Conservation (phyloP, 2,113 vertebrate species). For the Callocephalon fimbriatum region DNA sequence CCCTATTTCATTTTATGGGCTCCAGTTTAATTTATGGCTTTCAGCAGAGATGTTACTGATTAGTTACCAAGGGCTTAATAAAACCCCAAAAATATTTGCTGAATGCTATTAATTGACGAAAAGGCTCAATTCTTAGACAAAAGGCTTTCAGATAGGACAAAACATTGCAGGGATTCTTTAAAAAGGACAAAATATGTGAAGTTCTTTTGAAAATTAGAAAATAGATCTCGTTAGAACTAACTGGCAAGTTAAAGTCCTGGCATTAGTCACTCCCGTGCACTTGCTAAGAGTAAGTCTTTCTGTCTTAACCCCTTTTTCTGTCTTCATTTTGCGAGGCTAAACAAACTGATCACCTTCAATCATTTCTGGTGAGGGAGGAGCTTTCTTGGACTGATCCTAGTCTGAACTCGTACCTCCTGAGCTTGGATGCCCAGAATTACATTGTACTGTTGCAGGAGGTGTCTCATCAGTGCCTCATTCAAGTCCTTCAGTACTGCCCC, state of each 20-base stretch:
- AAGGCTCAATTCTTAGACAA: not conserved
- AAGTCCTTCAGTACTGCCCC: not conserved
- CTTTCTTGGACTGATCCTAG: not conserved
- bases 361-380: not conserved
- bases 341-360: not conserved
- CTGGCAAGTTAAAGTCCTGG: not conserved
- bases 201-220: not conserved
- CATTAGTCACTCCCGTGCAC: not conserved
- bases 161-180: not conserved
- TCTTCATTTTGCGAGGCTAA: not conserved
- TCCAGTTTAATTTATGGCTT: not conserved
- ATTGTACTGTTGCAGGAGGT: not conserved
- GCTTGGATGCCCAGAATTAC: not conserved
- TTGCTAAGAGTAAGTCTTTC: not conserved
- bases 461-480: not conserved
- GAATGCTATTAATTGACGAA: not conserved
- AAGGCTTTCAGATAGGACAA: not conserved
- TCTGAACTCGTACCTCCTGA: not conserved
- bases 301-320: not conserved
- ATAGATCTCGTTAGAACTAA: not conserved
- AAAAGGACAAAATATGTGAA: not conserved
- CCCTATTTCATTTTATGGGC: not conserved
- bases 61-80: not conserved
- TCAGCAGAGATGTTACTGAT: not conserved
- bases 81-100: not conserved